Evolutionary conservation across 92 coral and sea anemone species (phyloP).

Genomic region (Zoanthus sociatus): DNA sequence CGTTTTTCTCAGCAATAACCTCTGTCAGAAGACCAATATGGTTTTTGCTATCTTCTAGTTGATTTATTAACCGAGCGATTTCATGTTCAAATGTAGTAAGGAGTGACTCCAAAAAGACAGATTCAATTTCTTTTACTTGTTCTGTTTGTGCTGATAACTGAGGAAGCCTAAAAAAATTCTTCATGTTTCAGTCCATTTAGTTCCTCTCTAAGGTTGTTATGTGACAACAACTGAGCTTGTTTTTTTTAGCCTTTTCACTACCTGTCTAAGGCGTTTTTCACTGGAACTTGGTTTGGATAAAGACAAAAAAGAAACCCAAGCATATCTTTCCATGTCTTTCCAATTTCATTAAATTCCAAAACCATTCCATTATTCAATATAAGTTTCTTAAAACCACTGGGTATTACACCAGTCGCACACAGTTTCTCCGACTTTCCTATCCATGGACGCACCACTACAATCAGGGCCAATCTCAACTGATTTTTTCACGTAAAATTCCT

Average conservation of each 20-base stretch:
- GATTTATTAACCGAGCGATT: background rate
- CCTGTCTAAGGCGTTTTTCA: slow-evolving; percentile 19
- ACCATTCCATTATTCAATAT: slow-evolving; percentile 33
- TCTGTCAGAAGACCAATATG: background rate
- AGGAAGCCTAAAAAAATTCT: too few relatives aligned
- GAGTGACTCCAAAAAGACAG: slow-evolving; percentile 10
- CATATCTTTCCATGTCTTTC: slow-evolving; percentile 25
- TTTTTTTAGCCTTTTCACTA: slow-evolving; percentile 17
- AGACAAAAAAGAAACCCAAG: background rate
- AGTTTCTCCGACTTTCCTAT: slow-evolving; percentile 15
- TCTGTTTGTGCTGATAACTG: too few relatives aligned
- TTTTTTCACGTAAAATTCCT: slow-evolving; percentile 11
- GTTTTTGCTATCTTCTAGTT: too few relatives aligned
- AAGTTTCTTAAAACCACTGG: slow-evolving; percentile 13
- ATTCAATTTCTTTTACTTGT: background rate
- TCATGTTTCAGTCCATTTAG: too few relatives aligned
- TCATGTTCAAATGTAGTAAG: slow-evolving; percentile 1
- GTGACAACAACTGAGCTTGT: background rate
- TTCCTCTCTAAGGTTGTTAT: background rate
- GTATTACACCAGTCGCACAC: slow-evolving; percentile 19
- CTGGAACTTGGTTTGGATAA: slow-evolving; percentile 28
- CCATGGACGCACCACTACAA: slow-evolving; percentile 14
- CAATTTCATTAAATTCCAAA: slow-evolving; percentile 20
- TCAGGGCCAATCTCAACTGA: slow-evolving; percentile 30
- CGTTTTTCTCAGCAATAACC: slow-evolving; percentile 23